Evolutionary conservation across 2,113 vertebrate genomes (phyloP), one percentile per base, ranked within the genome.

Genomic region (Callipepla californica): DNA sequence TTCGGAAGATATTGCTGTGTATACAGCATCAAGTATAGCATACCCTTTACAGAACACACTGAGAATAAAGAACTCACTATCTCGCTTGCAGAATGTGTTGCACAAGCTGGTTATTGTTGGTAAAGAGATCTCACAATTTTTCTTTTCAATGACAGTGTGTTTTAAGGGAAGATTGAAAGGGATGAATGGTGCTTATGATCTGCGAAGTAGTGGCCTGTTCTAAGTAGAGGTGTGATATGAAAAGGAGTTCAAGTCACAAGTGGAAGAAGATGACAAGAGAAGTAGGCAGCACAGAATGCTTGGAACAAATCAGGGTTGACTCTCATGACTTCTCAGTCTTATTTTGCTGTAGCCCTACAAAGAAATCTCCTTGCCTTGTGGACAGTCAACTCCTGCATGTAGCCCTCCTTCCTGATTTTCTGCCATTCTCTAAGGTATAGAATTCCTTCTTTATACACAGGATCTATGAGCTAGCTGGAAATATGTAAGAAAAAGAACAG

Each of bases 211-310:
- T 5, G 13, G 77, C 90, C 73, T 92, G 69, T 88, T 90, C 61
- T 72, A 78, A 80, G 91, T 13, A 94, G 85, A 90, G 66, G 82
- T 84, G 82, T 90, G 73, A 68, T 61, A 58, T 53, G 61, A 90
- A 95, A 94, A 93, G 94, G 89, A 91, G 69, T 73, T 80, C 80
- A 94, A 94, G 85, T 84, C 91, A 86, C 80, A 93, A 94, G 87
- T 96, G 85, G 73, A 76, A 94, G 55, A 89, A 85, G 89, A 92
- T 72, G 76, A 91, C 85, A 96, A 92, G 94, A 89, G 87, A 82
- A 92, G 58, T 72, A 84, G 80, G 92, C 76, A 93, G 91, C 57
- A 96, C 55, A 83, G 91, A 94, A 95, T 51, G 65, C 44, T 63
- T 0, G 21, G 75, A 96, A 89, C n/a, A 79, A 87, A 89, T 63